These are phyloP conservation scores for Sclerurus mexicanus DNA, from an alignment of 2,113 vertebrate species.

Conservation along the genomic window DNA sequence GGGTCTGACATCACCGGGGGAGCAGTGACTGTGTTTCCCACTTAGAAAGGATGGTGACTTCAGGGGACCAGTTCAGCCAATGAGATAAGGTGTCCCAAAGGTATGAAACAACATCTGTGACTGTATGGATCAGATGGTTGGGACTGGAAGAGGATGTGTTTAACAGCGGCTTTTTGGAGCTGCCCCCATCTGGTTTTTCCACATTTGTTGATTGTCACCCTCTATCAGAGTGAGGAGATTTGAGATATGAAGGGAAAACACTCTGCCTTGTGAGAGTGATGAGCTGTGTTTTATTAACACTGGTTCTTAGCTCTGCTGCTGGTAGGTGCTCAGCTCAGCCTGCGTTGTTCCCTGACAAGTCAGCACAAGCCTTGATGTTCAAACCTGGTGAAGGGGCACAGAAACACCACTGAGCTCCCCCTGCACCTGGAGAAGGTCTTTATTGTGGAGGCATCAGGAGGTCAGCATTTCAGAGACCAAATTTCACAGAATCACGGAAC, in stretches of 20 bases:
- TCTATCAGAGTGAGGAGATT: background rate
- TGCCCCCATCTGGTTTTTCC: background rate
- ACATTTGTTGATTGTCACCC: constrained; percentile 51
- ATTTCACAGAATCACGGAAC: no score
- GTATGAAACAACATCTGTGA: background rate
- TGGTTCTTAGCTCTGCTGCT: constrained; percentile 25
- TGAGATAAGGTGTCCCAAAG: constrained; percentile 19
- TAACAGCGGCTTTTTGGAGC: background rate
- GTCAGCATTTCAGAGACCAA: no score
- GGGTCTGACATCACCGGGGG: background rate
- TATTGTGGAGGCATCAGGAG: no score
- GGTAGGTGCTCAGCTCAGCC: constrained; percentile 24
- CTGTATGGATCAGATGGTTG: background rate
- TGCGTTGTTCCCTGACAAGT: background rate
- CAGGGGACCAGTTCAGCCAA: background rate
- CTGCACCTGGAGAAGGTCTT: background rate
- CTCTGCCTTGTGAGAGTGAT: constrained; percentile 9
- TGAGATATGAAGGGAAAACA: background rate
- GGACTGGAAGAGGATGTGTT: background rate
- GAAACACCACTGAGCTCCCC: background rate
- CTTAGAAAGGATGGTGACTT: background rate
- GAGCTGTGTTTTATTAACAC: background rate
- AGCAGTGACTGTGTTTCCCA: background rate
- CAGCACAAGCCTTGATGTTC: background rate
- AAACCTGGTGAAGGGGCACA: background rate